Evolutionary conservation across 2,113 vertebrate genomes (phyloP).

Genomic region (Gnathonemus echidnorhynchus): DNA sequence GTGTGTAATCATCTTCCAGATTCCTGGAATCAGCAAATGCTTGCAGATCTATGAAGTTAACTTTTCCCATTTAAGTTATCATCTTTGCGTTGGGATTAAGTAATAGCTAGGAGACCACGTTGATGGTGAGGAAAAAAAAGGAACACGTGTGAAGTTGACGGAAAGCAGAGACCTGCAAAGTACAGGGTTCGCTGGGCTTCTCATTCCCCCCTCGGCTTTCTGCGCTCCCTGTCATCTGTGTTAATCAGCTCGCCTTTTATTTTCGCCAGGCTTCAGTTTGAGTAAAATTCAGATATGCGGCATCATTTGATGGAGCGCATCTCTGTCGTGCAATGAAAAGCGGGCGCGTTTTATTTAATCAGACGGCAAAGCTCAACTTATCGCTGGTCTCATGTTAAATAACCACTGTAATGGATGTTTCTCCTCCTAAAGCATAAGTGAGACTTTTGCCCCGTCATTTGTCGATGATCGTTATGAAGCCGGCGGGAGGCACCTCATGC

Average conservation of each 20-base stretch:
- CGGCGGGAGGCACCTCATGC: neutral
- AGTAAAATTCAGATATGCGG: neutral
- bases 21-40: neutral
- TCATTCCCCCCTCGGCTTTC: neutral
- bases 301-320: neutral
- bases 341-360: neutral
- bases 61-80: neutral
- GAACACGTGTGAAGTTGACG: neutral
- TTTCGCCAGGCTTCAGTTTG: neutral
- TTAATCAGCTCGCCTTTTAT: neutral
- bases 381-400: neutral
- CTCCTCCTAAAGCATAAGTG: neutral
- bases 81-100: neutral
- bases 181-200: neutral
- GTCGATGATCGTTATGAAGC: neutral
- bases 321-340: neutral
- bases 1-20: neutral
- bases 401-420: neutral
- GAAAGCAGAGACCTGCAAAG: neutral
- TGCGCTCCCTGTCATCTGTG: neutral
- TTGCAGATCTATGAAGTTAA: neutral
- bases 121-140: neutral
- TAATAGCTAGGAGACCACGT: neutral
- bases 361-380: neutral
- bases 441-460: neutral